Base-by-base conservation (phyloP, 2,113 vertebrate species). In the Syngnathus floridae region DNA sequence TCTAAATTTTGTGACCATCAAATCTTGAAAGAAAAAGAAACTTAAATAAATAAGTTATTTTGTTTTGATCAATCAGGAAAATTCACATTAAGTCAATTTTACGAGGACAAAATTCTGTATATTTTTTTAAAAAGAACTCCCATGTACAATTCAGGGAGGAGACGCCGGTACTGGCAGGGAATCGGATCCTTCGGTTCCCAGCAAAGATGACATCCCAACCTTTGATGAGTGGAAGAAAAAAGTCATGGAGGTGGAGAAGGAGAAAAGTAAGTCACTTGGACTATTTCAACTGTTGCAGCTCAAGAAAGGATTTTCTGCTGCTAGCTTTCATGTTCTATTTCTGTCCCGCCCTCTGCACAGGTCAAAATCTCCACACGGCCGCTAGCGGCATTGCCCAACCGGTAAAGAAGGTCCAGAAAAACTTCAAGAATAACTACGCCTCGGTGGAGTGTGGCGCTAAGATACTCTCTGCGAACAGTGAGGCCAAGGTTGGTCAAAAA, bases 161-260 rank as follows among this genome's bases (percentile, higher is more conserved):
- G 92, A 93, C 49, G 82, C 87, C 40, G 87, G 79, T 36, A 82
- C 86, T 69, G 52, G 81, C 54, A 89, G 81, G 74, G 94, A 94
- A 81, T 86, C 91, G 26, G 95, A 98, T 69, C 91, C 94, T 48
- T 87, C 91, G 0, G 91, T 93, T 69, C 90, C 92, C 69, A 84
- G 91, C 68, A 96, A 97, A 89, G 95, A 98, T 75, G 96, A 97
- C 87, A 98, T 99, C 89, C 97, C 95, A 64, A 97, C 96, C 5
- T 99, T 98, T 71, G 96, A 98, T 76, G 96, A 99, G 81, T 99
- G 97, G 97, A 98, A 98, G 82, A 98, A 99, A 82, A 94, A 98
- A 83, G 94, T 98, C 75, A 95, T 98, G 97, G 95, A 99, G 90
- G 95, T 97, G 71, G 97, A 99, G 85, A 98, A 97, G 86, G 96